Evolutionary conservation across 2,113 vertebrate species (phyloP).

Genomic region (Pangasianodon gigas): DNA sequence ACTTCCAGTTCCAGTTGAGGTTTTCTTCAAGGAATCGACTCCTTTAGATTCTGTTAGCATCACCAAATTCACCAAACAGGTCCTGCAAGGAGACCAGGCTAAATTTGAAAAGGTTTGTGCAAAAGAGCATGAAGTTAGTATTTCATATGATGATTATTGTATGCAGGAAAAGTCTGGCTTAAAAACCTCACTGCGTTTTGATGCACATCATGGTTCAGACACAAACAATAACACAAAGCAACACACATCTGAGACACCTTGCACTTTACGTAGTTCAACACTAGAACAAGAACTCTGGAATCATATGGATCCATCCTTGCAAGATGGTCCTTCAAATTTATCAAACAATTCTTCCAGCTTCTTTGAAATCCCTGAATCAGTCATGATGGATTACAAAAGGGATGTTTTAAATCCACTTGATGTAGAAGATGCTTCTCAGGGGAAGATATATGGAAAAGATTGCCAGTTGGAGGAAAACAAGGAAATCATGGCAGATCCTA

Average conservation of each 20-base stretch:
- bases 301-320: neutral
- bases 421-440: conserved; percentile 15
- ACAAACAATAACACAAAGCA: conserved; percentile 55
- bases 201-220: conserved; percentile 41
- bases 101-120: neutral
- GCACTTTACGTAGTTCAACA: neutral
- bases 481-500: neutral
- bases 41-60: neutral
- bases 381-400: neutral
- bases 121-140: conserved; percentile 2
- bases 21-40: neutral
- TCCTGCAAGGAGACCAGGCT: neutral
- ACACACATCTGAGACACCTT: neutral
- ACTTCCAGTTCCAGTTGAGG: conserved; percentile 31
- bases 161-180: conserved; percentile 16
- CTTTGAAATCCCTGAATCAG: conserved; percentile 8
- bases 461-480: conserved; percentile 3
- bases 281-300: neutral
- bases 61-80: neutral
- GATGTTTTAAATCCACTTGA: neutral
- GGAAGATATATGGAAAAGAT: conserved; percentile 6
- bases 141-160: conserved; percentile 21
- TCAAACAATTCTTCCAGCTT: neutral
- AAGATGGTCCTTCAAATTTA: neutral
- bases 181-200: neutral